Conservation (phyloP, 2,888 invertebrate species). For the Diarsia rubi region DNA sequence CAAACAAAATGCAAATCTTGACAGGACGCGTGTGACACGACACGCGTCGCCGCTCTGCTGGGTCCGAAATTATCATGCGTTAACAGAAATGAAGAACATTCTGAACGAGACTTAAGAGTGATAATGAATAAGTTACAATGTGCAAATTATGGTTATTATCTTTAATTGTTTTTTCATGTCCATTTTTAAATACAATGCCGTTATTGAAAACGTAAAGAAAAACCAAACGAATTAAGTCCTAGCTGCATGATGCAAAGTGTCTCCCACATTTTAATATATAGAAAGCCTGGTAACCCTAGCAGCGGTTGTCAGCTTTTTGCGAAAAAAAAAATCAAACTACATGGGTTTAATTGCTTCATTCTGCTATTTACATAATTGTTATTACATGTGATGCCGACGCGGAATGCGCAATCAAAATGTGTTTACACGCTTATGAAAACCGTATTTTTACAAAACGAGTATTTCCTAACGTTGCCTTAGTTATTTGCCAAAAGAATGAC, state of each 20-base stretch:
- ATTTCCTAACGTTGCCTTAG: conserved; percentile 30
- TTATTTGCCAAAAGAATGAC: conserved; percentile 41
- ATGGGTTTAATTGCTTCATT: conserved; percentile 73
- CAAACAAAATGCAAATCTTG: conserved; percentile 50
- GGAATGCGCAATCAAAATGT: conserved; percentile 53
- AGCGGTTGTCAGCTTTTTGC: conserved; percentile 66
- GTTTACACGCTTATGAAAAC: conserved; percentile 57
- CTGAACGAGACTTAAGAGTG: background rate
- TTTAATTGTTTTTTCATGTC: background rate
- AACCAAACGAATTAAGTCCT: background rate
- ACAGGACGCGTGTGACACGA: conserved; percentile 35
- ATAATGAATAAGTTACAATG: background rate
- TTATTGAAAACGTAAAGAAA: background rate
- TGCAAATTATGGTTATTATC: background rate
- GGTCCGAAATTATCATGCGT: conserved; percentile 10
- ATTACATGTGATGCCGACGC: conserved; percentile 60
- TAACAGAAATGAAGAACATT: conserved; percentile 4
- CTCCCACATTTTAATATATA: background rate
- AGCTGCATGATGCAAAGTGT: background rate
- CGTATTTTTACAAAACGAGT: conserved; percentile 51
- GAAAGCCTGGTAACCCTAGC: conserved; percentile 30
- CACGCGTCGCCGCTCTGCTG: background rate
- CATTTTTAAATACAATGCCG: background rate
- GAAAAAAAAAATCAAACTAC: conserved; percentile 65
- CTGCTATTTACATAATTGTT: conserved; percentile 71